A percentile compares a stretch with the other conserved stretches of the same genome.
phyloP scores from a whole-genome alignment of 2,797 vertebrate species.

The Acipenser oxyrinchus region DNA sequence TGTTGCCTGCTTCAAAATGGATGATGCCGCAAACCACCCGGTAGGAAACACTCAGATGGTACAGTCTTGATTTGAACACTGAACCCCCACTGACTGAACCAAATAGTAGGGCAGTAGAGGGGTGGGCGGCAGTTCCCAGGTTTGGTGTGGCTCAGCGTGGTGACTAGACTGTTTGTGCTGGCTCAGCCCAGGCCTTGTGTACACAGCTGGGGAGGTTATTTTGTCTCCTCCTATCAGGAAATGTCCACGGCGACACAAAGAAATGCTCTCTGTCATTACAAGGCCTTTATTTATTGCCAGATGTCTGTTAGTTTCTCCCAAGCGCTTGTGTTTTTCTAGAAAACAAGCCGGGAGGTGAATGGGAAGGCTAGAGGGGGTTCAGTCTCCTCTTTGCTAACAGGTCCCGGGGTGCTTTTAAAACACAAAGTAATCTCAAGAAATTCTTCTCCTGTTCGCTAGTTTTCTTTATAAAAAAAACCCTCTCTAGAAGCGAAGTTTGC shows the following conservation, averaged over 20 bases:
- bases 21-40: too few relatives aligned
- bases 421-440: too few relatives aligned
- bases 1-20: too few relatives aligned
- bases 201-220: conserved; percentile 65
- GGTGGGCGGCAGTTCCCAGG: conserved; percentile 20
- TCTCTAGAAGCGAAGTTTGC: too few relatives aligned
- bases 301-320: conserved; percentile 37
- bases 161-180: conserved; percentile 42
- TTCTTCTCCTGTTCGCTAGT: too few relatives aligned
- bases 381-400: too few relatives aligned
- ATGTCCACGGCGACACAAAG: conserved; percentile 45
- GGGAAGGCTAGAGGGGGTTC: not conserved
- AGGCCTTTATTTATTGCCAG: conserved; percentile 43
- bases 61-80: too few relatives aligned
- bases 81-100: too few relatives aligned
- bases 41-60: too few relatives aligned
- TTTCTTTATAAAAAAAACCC: too few relatives aligned
- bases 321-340: conserved; percentile 39
- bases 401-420: too few relatives aligned
- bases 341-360: conserved; percentile 35
- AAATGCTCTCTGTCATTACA: conserved; percentile 42
- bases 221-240: conserved; percentile 45
- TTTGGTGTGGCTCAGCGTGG: conserved; percentile 25
- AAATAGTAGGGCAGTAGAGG: conserved; percentile 9
- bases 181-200: conserved; percentile 44